phyloP scores from a whole-genome alignment of 2,113 vertebrate genomes.

The Eulacestoma nigropectus region DNA sequence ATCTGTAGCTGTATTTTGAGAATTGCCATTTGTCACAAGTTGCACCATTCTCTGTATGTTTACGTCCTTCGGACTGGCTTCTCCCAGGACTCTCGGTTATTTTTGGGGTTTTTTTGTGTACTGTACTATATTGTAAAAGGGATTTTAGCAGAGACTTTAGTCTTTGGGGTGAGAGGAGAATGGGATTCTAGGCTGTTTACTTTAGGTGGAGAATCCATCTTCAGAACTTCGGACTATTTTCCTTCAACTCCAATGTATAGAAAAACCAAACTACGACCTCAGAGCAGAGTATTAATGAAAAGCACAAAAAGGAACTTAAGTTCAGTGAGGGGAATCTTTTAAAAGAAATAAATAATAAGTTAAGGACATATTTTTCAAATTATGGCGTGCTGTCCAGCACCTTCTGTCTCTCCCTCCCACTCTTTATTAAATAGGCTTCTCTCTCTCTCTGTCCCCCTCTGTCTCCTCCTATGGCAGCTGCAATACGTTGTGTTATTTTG shows the following conservation, averaged over 20 bases:
- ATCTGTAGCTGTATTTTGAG: constrained; percentile 81
- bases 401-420: constrained; percentile 70
- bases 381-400: constrained; percentile 73
- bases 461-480: constrained; percentile 74
- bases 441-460: constrained; percentile 44
- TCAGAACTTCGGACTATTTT: constrained; percentile 83
- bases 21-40: constrained; percentile 82
- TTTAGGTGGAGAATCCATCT: constrained; percentile 84
- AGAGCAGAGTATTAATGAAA: constrained; percentile 99
- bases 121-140: constrained; percentile 98
- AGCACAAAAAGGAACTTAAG: constrained; percentile 98
- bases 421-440: constrained; percentile 64
- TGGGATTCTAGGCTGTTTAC: constrained; percentile 92
- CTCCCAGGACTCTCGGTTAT: constrained; percentile 82
- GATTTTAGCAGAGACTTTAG: constrained; percentile 97
- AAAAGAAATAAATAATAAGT: constrained; percentile 73
- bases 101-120: constrained; percentile 82
- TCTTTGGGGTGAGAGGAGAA: constrained; percentile 81
- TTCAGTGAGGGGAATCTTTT: constrained; percentile 78
- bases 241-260: constrained; percentile 98
- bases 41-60: constrained; percentile 92
- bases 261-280: constrained; percentile 99
- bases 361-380: constrained; percentile 76
- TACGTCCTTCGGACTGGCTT: constrained; percentile 86
- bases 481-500: constrained; percentile 74